A percentile compares a stretch with the other conserved stretches of the same genome.
These are phyloP conservation scores for Sardinella longiceps DNA, from an alignment of 2,797 vertebrate genomes.

Conservation along the genomic window DNA sequence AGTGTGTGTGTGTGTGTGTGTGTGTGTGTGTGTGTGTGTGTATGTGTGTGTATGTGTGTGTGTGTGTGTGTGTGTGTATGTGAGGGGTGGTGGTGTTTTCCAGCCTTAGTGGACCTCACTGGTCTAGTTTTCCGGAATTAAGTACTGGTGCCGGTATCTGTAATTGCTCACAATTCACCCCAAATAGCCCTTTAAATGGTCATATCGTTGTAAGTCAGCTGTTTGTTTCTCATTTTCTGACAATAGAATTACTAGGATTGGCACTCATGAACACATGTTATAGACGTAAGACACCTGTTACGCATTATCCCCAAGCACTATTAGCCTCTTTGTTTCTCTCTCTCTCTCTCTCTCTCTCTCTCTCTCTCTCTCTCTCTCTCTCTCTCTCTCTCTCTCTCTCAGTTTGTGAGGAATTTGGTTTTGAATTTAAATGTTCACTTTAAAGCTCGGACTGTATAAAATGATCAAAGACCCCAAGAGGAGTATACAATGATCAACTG, in stretches of 20 bases:
- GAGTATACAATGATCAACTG: not conserved
- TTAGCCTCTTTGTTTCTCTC: not conserved
- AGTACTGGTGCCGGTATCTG: conserved; percentile 36
- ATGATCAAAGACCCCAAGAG: conserved; percentile 7
- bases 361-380: not conserved
- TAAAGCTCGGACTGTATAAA: conserved; percentile 13
- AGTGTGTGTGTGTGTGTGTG: too few relatives aligned
- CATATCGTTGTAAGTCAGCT: conserved; percentile 51
- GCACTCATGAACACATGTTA: conserved; percentile 40
- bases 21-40: too few relatives aligned
- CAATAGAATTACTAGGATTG: conserved; percentile 37
- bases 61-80: too few relatives aligned
- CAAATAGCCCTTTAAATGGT: conserved; percentile 47
- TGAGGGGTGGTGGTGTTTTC: not conserved
- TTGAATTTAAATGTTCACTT: conserved; percentile 16
- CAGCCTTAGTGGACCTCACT: conserved; percentile 25
- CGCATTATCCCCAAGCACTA: conserved; percentile 32
- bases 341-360: not conserved
- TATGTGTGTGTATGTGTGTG: too few relatives aligned
- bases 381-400: not conserved
- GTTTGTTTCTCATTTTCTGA: conserved; percentile 55
- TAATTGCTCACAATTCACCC: conserved; percentile 44
- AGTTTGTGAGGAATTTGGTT: conserved; percentile 1
- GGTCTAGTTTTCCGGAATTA: conserved; percentile 43
- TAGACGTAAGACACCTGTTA: conserved; percentile 45